These are phyloP conservation scores for Protobothrops flavoviridis DNA, from an alignment of 2,113 vertebrate genomes.

Conservation along the genomic window DNA sequence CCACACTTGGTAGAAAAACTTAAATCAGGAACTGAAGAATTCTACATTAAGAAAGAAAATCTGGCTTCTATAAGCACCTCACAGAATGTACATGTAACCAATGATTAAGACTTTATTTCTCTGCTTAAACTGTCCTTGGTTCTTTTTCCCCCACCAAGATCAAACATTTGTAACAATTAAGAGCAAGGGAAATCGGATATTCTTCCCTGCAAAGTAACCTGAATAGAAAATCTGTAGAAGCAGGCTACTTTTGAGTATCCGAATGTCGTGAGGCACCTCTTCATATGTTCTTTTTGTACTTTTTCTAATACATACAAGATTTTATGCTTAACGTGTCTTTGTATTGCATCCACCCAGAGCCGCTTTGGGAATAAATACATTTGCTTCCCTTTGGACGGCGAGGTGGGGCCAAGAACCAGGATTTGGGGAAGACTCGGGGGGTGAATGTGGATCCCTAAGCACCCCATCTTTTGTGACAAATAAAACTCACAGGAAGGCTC, in stretches of 20 bases:
- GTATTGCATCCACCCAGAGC: neutral
- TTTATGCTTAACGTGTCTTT: neutral
- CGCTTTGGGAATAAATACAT: neutral
- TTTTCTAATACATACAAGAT: neutral
- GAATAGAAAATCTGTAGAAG: neutral
- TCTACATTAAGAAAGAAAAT: neutral
- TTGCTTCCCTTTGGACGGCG: neutral
- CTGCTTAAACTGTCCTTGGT: neutral
- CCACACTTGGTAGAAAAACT: neutral
- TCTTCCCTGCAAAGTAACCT: neutral
- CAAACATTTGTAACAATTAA: conserved; percentile 18
- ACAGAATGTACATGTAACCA: fast-evolving
- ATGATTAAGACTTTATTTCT: conserved; percentile 21
- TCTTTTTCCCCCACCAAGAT: conserved; percentile 32
- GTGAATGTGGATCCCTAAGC: neutral
- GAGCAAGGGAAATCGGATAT: neutral
- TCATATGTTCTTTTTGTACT: neutral
- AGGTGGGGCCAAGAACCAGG: neutral
- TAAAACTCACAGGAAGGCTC: neutral
- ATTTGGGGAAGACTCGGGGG: neutral
- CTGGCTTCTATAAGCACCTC: conserved; percentile 1
- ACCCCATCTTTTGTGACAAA: neutral
- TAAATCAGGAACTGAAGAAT: neutral
- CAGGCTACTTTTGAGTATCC: neutral
- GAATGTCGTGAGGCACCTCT: neutral